Base-by-base conservation (phyloP, 2,113 vertebrate species). In the Corythoichthys haematopterus region DNA sequence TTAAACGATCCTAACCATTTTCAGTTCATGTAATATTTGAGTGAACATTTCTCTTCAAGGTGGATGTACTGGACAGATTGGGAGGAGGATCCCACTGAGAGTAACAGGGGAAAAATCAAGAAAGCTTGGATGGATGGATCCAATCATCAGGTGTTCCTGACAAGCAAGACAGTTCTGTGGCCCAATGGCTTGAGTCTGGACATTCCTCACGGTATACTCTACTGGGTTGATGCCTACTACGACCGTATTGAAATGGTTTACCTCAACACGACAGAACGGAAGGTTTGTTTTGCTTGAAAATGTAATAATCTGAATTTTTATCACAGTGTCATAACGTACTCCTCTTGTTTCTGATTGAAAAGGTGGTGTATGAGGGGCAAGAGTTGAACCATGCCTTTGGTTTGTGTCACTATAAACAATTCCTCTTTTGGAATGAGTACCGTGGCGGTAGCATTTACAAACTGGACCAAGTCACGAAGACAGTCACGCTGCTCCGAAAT, bases 41-140 rank as follows among this genome's bases (percentile, higher is more conserved):
- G 2, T 28, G 9, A 2, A 20, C 20, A 28, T 40, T 0, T 9
- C 13, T 11, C 50, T 56, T 53, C 20, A 84, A 99, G 97, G 81
- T 99, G 94, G 95, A 97, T 99, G 95, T 99, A 99, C 84, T 99
- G 97, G 97, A 98, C 97, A 0, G 97, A 99, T 88, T 99, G 96
- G 97, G 97, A 99, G 80, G 97, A 98, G 68, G 96, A 99, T 85
- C 97, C 97, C 0, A 99, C 98, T 71, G 96, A 97, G 71, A 99
- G 95, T 84, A 97, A 98, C 76, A 90, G 95, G 38, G 97, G 96
- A 28, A 95, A 95, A 84, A 97, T 99, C 0, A 96, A 99, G 87
- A 91, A 91, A 33, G 95, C 97, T 5, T 99, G 97, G 97, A 98
- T 99, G 97, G 96, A 99, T 0, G 97, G 97, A 13, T 94, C 96